Base-by-base conservation (phyloP, 2,797 vertebrate species). In the Lates japonicus region DNA sequence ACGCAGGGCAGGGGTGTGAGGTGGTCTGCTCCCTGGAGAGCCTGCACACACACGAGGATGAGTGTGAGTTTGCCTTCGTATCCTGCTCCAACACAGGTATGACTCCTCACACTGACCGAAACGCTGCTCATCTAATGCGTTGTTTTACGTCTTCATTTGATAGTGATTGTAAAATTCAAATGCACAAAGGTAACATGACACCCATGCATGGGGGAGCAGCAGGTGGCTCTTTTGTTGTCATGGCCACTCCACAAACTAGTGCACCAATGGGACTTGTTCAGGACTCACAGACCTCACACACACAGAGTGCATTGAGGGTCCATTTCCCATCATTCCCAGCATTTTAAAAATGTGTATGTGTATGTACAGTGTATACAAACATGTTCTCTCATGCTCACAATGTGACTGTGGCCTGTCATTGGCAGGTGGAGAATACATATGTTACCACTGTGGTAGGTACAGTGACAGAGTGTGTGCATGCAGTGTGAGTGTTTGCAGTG, bases 1-100 rank as follows among this genome's bases (percentile, higher is more conserved):
- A 97, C 80, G 92, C 93, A 70, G 94, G 90, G 1, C 92, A 92
- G 67, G 97, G 97, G 12, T 98, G 97, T 88, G 96, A 96, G 83
- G 94, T 94, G 87, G 90, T 97, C 85, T 97, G 96, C 91, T 93
- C 95, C n/a, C 91, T 98, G 89, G 97, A 98, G 90, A 96, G 91
- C 22, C 87, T 97, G 80, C 96, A 96, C 84, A 85, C 94, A 54
- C 97, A 98, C 2, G 96, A 98, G 88, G 94, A 95, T 48, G 95
- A 97, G 79, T 98, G 97, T 76, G 95, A 96, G 80, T 97, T 96
- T 85, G 93, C 95, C 85, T 95, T 92, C 78, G 88, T 97, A 25
- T 90, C 93, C 76, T 97, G 96, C 89, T 94, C 95, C 65, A 97
- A 97, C 88, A 89, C 94, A 7, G 97, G 97, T 97, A 92, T 41